Base-by-base conservation (phyloP, 2,888 invertebrate genomes). In the Cephus spinipes region DNA sequence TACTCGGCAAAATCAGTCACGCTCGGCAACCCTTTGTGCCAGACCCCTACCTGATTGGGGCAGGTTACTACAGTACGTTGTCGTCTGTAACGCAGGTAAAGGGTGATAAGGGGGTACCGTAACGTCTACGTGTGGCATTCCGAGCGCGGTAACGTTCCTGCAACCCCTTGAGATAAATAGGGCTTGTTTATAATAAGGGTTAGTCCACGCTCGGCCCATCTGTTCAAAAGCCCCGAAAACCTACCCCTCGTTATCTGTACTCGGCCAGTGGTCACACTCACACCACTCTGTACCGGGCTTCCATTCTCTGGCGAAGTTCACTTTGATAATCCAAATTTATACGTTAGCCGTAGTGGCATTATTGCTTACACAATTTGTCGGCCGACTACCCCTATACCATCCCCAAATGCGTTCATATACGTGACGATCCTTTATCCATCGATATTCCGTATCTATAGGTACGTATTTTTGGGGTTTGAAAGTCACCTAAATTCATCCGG, bases 171-270 rank as follows among this genome's bases (percentile, higher is more conserved):
- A 31, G 71, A 32, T 79, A 80, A 81, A 82, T 80, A 77, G 78
- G 78, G 79, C 77, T 81, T 77, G 77, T 78, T 81, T 77, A 75
- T 78, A 79, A 79, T 75, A 79, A 80, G 80, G 77, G 81, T 82
- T 81, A 80, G 79, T 82, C 79, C 76, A 69, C 75, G 77, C 55
- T 55, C 23, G 23, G 75, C 76, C 75, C 74, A 79, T 74, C 79
- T 73, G 76, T 79, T 76, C 76, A 79, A 80, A 81, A 79, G 79
- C 80, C 79, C 79, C 77, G 80, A 81, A 83, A 81, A 82, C 79
- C 79, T 79, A 79, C 75, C 81, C 73, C 79, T 83, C 80, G 81
- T 83, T 83, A 82, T 83, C 83, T 83, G 78, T 69, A 76, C 77
- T 74, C 77, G 78, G 77, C 80, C 82, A 80, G 76, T 79, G 80